These are phyloP conservation scores for Dysdera silvatica DNA, from an alignment of 1,140 invertebrate genomes.

Conservation along the genomic window DNA sequence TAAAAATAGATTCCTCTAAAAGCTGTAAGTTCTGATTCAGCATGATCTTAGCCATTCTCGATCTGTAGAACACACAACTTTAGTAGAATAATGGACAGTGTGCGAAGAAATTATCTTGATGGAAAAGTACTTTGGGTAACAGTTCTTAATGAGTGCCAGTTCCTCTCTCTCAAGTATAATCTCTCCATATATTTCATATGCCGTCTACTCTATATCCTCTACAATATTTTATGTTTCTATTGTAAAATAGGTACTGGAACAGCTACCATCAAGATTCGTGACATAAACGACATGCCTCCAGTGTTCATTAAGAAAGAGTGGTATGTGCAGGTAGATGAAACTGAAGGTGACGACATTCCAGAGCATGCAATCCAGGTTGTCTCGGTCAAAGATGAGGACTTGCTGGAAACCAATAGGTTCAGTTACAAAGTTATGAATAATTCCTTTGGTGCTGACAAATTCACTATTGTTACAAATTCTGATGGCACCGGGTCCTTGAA, in stretches of 20 bases:
- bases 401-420: slow-evolving; percentile 81
- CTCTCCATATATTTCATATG: no score
- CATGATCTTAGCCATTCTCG: no score
- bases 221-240: not conserved
- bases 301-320: slow-evolving; percentile 93
- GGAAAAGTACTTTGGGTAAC: no score
- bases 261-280: slow-evolving; percentile 38
- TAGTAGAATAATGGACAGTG: no score
- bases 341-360: slow-evolving; percentile 84
- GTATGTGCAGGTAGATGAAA: slow-evolving; percentile 93
- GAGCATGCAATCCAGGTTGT: slow-evolving; percentile 90
- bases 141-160: no score
- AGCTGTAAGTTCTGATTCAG: no score
- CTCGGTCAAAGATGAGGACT: slow-evolving; percentile 86
- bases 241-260: slow-evolving; percentile 36
- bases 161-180: no score
- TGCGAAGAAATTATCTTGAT: no score
- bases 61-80: no score
- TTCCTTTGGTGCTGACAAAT: slow-evolving; percentile 89
- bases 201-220: no score
- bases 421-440: slow-evolving; percentile 92
- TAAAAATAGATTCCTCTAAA: no score
- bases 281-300: slow-evolving; percentile 65
- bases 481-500: slow-evolving; percentile 90
- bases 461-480: slow-evolving; percentile 92